Conservation (phyloP, 2,797 vertebrate species). For the Microctenopoma lineatum region DNA sequence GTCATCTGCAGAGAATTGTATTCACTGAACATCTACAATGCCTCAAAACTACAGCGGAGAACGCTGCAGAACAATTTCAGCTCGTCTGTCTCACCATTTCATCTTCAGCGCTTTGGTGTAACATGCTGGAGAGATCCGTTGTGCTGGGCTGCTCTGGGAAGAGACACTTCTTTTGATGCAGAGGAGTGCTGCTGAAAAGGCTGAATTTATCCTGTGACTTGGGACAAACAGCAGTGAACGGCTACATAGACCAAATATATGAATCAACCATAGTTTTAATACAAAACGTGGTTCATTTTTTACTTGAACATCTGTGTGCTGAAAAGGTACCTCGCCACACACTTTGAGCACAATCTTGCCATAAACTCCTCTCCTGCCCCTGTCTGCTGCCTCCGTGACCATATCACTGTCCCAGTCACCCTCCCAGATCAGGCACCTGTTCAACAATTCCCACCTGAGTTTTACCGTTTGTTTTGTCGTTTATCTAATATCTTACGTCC, state of each 20-base stretch:
- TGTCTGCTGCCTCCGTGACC: conserved; percentile 77
- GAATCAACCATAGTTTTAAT: too few relatives aligned
- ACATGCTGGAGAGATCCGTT: conserved; percentile 59
- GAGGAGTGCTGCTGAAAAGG: conserved; percentile 75
- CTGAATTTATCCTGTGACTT: conserved; percentile 56
- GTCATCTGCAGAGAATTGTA: conserved; percentile 58
- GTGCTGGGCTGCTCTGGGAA: conserved; percentile 45
- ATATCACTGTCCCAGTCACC: conserved; percentile 86
- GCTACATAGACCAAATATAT: too few relatives aligned
- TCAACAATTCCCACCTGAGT: neutral
- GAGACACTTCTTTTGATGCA: conserved; percentile 61
- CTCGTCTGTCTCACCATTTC: conserved; percentile 66
- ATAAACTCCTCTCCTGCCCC: conserved; percentile 81
- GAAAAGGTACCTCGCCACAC: conserved; percentile 78
- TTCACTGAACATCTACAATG: neutral
- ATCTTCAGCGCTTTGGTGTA: conserved; percentile 55
- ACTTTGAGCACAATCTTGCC: conserved; percentile 88
- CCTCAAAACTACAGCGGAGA: neutral
- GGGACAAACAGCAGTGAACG: conserved; percentile 11
- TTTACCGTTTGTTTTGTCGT: too few relatives aligned
- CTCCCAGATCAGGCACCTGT: conserved; percentile 90
- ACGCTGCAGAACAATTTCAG: neutral
- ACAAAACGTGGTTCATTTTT: too few relatives aligned
- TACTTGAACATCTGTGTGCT: neutral
- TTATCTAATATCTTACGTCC: accelerated